Evolutionary conservation across 2,888 invertebrate species (phyloP), one percentile per base, ranked within the genome.

Genomic region (Melanotus villosus): DNA sequence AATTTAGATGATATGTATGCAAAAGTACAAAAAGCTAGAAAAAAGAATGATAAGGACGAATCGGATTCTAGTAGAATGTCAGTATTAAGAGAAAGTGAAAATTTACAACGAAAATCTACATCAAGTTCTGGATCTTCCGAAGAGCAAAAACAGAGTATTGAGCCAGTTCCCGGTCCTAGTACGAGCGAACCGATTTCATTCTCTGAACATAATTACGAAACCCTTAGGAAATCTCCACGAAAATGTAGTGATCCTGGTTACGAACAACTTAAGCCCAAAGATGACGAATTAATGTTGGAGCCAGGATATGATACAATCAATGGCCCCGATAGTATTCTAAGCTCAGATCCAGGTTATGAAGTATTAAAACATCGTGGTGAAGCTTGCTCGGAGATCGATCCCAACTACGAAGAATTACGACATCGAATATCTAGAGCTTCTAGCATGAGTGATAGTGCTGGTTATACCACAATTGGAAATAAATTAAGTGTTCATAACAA

Each of bases 1-100:
- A 93, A 92, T 75, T 85, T 95, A n/a, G 95, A 95, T 77, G 95
- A 94, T 78, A 93, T 96, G 91, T 96, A 96, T 82, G 95, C 95
- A 1, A 96, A 95, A 86, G 95, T 95, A 16, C 89, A 90, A 80
- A 93, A 93, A 81, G 91, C 90, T 81, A 74, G 50, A 38, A 59
- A 41, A 60, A 70, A 57, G 69, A 73, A 52, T 16, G 65, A 68
- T 2, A 60, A 68, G 45, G 45, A 64, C 6, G 65, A 64, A 30
- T 12, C 26, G 19, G 58, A 45, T n/a, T n/a, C n/a, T 10, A 1
- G 9, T 9, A 43, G 10, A 43, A 30, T 23, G 32, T 34, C 45
- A 57, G 56, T 34, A 32, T 34, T 23, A n/a, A 18, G 14, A 32
- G 32, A 65, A 16, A 52, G 30, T 19, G 23, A 38, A 38, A 47